Conservation (phyloP, 2,888 invertebrate genomes). For the Aplocera efformata region DNA sequence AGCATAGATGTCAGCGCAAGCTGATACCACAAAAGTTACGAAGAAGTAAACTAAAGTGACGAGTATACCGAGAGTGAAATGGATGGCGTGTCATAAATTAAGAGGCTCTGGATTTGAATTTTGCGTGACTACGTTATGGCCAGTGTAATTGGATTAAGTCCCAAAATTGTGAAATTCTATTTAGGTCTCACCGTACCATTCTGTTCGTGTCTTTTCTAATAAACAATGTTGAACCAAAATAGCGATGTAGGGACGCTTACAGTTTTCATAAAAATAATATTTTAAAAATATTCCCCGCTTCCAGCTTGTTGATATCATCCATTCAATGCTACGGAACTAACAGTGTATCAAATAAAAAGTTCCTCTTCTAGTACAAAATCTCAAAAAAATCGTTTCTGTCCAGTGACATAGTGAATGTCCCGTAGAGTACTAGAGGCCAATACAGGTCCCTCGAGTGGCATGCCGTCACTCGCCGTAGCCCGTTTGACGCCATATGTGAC, state of each 20-base stretch:
- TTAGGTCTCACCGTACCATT: slow-evolving; percentile 12
- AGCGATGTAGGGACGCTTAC: background rate
- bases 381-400: slow-evolving; percentile 45
- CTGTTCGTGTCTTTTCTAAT: background rate
- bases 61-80: slow-evolving; percentile 11
- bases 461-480: slow-evolving; percentile 73
- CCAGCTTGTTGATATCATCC: no score
- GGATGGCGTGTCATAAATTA: slow-evolving; percentile 26
- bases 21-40: background rate
- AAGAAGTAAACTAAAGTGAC: background rate
- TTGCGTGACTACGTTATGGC: slow-evolving; percentile 22
- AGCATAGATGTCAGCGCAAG: background rate
- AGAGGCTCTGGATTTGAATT: slow-evolving; percentile 22
- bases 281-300: no score
- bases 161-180: slow-evolving; percentile 11
- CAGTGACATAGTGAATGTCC: slow-evolving; percentile 60
- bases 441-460: slow-evolving; percentile 70
- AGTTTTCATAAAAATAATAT: background rate
- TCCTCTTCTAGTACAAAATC: slow-evolving; percentile 40
- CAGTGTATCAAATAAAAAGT: slow-evolving; percentile 1
- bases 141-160: slow-evolving; percentile 18
- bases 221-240: background rate
- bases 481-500: slow-evolving; percentile 77
- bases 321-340: no score
- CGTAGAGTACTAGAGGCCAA: slow-evolving; percentile 64